Evolutionary conservation across 2,888 invertebrate species (phyloP).

Genomic region (Acheta domesticus): DNA sequence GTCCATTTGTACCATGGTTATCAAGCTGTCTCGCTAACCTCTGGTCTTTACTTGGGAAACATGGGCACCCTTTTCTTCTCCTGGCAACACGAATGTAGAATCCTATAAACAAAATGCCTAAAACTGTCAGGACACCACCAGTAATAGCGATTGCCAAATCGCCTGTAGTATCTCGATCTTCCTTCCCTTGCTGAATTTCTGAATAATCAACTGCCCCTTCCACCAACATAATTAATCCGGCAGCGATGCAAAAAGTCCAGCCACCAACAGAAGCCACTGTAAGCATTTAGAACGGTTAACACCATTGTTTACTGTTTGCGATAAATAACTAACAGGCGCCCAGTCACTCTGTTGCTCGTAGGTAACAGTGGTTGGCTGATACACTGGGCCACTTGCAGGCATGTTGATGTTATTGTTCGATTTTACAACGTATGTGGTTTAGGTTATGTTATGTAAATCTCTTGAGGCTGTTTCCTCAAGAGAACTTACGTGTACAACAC

Average conservation of each 20-base stretch:
- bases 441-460: not conserved
- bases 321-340: slow-evolving; percentile 43
- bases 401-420: slow-evolving; percentile 45
- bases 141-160: slow-evolving; percentile 56
- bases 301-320: slow-evolving; percentile 40
- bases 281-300: slow-evolving; percentile 41
- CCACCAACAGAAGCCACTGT: slow-evolving; percentile 42
- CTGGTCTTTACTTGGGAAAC: slow-evolving; percentile 43
- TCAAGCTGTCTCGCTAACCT: slow-evolving; percentile 43
- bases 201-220: slow-evolving; percentile 62
- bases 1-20: slow-evolving; percentile 43
- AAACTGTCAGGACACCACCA: slow-evolving; percentile 60
- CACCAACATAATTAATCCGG: slow-evolving; percentile 60
- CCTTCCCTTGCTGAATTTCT: slow-evolving; percentile 45
- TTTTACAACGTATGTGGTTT: slow-evolving; percentile 27
- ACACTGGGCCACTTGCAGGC: slow-evolving; percentile 68
- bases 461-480: not conserved
- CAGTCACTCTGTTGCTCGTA: slow-evolving; percentile 56
- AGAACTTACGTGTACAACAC: not conserved
- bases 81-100: slow-evolving; percentile 37
- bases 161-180: slow-evolving; percentile 35
- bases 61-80: slow-evolving; percentile 41
- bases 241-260: slow-evolving; percentile 42
- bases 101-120: slow-evolving; percentile 60
- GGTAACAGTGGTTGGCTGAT: slow-evolving; percentile 74